Percentiles rank a stretch among this genome's conserved stretches.
phyloP scores from a whole-genome alignment of 2,888 invertebrate species.

The Perithous albicinctus region DNA sequence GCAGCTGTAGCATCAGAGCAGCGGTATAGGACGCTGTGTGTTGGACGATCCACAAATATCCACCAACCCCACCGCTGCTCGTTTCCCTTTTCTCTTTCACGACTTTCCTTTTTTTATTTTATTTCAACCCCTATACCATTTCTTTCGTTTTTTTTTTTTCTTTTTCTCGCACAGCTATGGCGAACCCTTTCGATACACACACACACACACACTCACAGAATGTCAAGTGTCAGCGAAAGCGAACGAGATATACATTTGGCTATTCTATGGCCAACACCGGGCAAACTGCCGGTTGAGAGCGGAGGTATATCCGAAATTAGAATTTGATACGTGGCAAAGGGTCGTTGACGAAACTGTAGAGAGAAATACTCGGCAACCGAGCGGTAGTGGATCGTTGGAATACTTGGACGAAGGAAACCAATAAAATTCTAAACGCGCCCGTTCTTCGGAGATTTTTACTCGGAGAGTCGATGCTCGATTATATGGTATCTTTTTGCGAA shows the following conservation, averaged over 20 bases:
- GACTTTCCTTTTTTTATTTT: background rate
- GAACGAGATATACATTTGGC: constrained; percentile 15
- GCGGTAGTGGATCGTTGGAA: background rate
- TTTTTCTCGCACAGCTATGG: background rate
- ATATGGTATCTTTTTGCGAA: background rate
- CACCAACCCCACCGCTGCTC: constrained; percentile 14
- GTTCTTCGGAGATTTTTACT: constrained; percentile 5
- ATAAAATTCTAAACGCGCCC: constrained; percentile 15
- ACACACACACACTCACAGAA: too few relatives aligned
- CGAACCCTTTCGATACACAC: constrained; percentile 2
- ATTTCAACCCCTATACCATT: constrained; percentile 24
- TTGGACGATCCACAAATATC: constrained; percentile 64
- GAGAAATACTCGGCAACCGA: background rate
- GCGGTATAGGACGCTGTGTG: constrained; percentile 28
- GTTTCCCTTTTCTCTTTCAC: constrained; percentile 42
- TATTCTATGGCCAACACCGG: constrained; percentile 5
- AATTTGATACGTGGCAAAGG: constrained; percentile 43
- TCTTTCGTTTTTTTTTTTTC: background rate
- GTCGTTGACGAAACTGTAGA: background rate
- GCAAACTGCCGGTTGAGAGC: background rate
- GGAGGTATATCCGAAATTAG: constrained; percentile 20
- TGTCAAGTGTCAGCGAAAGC: constrained; percentile 29
- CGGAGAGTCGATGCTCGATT: background rate
- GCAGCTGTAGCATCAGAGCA: constrained; percentile 24
- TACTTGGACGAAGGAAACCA: background rate